A percentile compares a stretch with the other conserved stretches of the same genome.
Conservation (phyloP, 2,113 vertebrate genomes). For the Nesogale talazaci region DNA sequence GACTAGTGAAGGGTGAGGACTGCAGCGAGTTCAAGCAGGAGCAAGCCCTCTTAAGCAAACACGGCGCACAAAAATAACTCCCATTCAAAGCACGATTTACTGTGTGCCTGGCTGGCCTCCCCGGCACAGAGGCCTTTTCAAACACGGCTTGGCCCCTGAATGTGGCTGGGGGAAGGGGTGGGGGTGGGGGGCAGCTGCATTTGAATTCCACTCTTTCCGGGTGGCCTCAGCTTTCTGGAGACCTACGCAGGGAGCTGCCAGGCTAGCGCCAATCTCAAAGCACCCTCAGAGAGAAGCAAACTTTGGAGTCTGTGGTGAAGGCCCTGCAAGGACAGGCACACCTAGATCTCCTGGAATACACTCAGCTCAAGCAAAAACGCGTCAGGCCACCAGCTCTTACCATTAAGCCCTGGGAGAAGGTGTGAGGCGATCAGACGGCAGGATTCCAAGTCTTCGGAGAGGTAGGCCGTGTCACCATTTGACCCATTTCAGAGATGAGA, state of each 20-base stretch:
- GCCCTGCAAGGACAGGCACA: not conserved
- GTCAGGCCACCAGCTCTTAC: not conserved
- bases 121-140: slow-evolving; percentile 54
- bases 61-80: slow-evolving; percentile 72
- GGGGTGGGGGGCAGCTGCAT: not conserved
- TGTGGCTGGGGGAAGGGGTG: slow-evolving; percentile 17
- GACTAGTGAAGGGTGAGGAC: slow-evolving; percentile 39
- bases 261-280: slow-evolving; percentile 18
- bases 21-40: slow-evolving; percentile 40
- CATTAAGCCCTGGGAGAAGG: not conserved
- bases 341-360: not conserved
- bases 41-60: slow-evolving; percentile 62
- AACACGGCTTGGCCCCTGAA: slow-evolving; percentile 59
- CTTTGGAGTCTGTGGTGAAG: not conserved
- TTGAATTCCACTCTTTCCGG: slow-evolving; percentile 38
- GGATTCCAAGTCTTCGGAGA: not conserved
- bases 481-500: slow-evolving; percentile 25
- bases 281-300: not conserved
- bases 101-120: not conserved
- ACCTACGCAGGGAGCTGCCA: not conserved
- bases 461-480: not conserved
- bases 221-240: slow-evolving; percentile 25
- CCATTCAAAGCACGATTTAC: slow-evolving; percentile 71
- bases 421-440: not conserved
- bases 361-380: not conserved